Percentiles rank a stretch among this genome's conserved stretches.
Evolutionary conservation across 2,888 invertebrate genomes (phyloP).

Genomic region (Congeria kusceri): DNA sequence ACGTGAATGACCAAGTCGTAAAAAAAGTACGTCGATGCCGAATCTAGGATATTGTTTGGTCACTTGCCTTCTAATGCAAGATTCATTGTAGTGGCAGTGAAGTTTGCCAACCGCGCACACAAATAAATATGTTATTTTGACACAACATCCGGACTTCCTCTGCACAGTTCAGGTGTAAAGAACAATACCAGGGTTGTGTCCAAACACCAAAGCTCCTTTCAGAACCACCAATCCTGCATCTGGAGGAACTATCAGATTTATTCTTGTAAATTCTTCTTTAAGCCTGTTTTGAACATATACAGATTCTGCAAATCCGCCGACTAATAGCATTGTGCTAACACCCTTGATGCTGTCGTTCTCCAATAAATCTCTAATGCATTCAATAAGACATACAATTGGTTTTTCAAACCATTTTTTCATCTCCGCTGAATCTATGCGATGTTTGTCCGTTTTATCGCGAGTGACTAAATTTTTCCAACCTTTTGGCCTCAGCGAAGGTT

Average conservation of each 20-base stretch:
- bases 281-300: background rate
- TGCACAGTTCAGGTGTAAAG: background rate
- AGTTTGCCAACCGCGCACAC: too few relatives aligned
- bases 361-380: background rate
- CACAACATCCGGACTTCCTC: background rate
- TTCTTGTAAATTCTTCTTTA: background rate
- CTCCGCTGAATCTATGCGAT: background rate
- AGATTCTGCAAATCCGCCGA: background rate
- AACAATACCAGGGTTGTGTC: slow-evolving; percentile 3
- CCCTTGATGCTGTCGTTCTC: background rate
- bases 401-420: background rate
- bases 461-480: too few relatives aligned
- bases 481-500: too few relatives aligned
- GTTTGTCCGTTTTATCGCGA: background rate
- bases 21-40: too few relatives aligned
- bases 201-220: background rate
- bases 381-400: background rate
- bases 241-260: background rate
- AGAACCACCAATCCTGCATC: background rate
- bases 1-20: too few relatives aligned
- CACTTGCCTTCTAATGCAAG: too few relatives aligned
- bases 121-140: background rate
- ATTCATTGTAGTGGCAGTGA: too few relatives aligned
- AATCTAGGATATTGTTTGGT: too few relatives aligned
- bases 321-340: background rate